Evolutionary conservation across 1,140 invertebrate species (phyloP).

Genomic region (Sogatella furcifera): DNA sequence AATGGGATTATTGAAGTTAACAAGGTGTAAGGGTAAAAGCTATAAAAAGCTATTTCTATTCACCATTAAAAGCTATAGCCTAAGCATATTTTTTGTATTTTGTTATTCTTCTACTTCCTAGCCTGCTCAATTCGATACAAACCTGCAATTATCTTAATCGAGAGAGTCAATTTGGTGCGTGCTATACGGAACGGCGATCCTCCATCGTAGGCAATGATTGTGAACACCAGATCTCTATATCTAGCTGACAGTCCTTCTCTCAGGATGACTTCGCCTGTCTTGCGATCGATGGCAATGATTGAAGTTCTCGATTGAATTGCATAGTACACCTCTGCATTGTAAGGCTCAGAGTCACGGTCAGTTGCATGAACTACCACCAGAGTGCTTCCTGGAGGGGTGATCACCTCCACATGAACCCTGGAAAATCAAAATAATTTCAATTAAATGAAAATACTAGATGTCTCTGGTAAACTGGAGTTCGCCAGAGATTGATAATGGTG

Average conservation of each 20-base stretch:
- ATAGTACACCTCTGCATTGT: constrained; percentile 19
- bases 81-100: too few species aligned
- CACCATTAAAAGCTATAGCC: too few species aligned
- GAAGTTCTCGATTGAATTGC: not conserved
- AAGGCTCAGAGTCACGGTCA: constrained; percentile 12
- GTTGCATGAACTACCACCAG: constrained; percentile 10
- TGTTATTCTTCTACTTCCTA: too few species aligned
- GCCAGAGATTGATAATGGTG: too few species aligned
- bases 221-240: constrained; percentile 6
- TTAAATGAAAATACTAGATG: too few species aligned
- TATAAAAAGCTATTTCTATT: too few species aligned
- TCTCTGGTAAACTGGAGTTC: too few species aligned
- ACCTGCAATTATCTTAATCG: constrained; percentile 17
- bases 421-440: not conserved
- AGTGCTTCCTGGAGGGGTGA: constrained; percentile 4
- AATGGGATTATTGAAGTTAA: too few species aligned
- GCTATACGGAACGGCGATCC: constrained; percentile 13
- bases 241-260: not conserved
- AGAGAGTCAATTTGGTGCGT: constrained; percentile 12
- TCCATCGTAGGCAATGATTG: constrained; percentile 14
- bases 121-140: too few species aligned
- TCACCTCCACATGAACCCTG: constrained; percentile 15
- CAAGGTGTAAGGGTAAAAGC: too few species aligned
- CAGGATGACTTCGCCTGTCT: constrained; percentile 11
- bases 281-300: constrained; percentile 11